Base-by-base conservation (phyloP, 2,113 vertebrate genomes). In the Cervus canadensis region DNA sequence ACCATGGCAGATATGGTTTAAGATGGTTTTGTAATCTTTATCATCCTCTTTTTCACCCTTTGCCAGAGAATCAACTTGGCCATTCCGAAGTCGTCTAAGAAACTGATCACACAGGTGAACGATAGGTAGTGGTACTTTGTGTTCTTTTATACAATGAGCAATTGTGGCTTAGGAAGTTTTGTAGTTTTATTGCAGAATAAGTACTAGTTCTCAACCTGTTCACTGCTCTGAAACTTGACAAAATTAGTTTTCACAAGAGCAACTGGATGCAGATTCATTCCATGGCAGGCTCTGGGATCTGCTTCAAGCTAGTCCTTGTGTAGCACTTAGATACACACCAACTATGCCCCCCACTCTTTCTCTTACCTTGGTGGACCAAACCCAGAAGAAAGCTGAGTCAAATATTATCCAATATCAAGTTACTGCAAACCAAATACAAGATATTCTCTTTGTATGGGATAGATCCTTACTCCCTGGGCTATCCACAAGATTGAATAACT, bases 11-110 rank as follows among this genome's bases (percentile, higher is more conserved):
- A 90, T 52, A 78, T 6, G 84, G 26, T 50, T 94, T 88, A 57
- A 81, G 36, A 40, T 94, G n/a, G 28, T 89, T 95, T 95, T 92
- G 3, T 89, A 52, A 91, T 89, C 87, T 97, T 90, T 91, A 78
- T 89, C 56, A 52, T 82, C 59, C 6, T 92, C 54, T 74, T 54
- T 86, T 91, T 91, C 48, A 64, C n/a, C 36, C 17, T 95, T 79
- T 93, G 7, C 13, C 91, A 91, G 71, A 96, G 43, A 87, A 59
- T 45, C 78, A 91, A 83, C 59, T 62, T 92, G 92, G 52, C 71
- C n/a, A 59, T 96, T 93, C 50, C n/a, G 60, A 97, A 84, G 60
- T 71, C 59, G 79, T 89, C 19, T 52, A 89, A 94, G 52, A 87
- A 84, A 89, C 40, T 33, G 8, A 74, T 96, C 56, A 81, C 23